Conservation (phyloP, 2,113 vertebrate species). For the Cavia aperea region DNA sequence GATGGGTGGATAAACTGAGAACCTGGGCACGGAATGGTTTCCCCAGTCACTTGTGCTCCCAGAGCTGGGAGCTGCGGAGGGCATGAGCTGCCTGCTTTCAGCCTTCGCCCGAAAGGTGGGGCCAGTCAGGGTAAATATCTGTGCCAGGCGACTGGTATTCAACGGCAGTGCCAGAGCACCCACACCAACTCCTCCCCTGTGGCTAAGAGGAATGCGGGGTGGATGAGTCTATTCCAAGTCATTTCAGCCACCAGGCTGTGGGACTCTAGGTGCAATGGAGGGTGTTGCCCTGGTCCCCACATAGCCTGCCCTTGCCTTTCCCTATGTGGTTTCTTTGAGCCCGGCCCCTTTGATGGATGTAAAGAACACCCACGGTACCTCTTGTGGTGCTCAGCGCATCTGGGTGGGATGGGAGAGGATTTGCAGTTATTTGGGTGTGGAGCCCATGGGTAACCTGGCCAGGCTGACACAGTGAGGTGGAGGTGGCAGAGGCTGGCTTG, state of each 20-base stretch:
- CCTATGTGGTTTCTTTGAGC: background rate
- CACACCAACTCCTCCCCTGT: background rate
- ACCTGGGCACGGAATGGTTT: background rate
- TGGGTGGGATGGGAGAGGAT: background rate
- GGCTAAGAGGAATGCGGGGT: background rate
- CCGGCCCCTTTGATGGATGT: too few species aligned
- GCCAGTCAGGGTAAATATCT: background rate
- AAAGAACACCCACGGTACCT: accelerated
- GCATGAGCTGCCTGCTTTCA: background rate
- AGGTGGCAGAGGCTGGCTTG: background rate
- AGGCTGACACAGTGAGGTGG: background rate
- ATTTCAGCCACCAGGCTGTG: background rate
- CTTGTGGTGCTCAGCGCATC: accelerated
- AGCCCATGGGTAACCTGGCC: background rate
- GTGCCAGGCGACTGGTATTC: background rate
- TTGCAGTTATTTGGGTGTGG: too few species aligned
- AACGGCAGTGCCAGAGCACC: background rate
- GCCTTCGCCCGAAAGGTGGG: background rate
- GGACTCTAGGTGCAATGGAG: background rate
- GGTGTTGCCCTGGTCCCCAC: background rate
- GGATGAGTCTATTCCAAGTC: background rate
- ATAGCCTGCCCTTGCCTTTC: background rate
- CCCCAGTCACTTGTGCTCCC: background rate
- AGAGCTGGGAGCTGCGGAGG: background rate
- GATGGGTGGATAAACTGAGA: background rate